Base-by-base conservation (phyloP, 2,113 vertebrate species). In the Cololabis saira region DNA sequence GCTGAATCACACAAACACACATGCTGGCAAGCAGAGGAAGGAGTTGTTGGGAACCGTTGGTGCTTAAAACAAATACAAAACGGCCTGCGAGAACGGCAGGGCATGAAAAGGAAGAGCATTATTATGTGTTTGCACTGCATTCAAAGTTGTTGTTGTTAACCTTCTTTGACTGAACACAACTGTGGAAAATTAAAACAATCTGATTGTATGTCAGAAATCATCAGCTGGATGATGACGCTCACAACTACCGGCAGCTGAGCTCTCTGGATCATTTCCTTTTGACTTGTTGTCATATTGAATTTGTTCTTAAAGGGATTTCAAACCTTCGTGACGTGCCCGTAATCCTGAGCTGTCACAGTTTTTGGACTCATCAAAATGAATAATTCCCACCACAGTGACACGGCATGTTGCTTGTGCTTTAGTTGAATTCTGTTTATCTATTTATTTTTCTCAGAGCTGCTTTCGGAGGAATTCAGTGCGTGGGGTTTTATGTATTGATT, bases 1-100 rank as follows among this genome's bases (percentile, higher is more conserved):
- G 57, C 10, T 63, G 78, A 80, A 66, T 78, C 70, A 82, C 44
- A 17, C 30, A 10, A 49, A 76, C 61, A n/a, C 56, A 50, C 43
- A 61, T 51, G 63, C 49, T 48, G 19, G 10, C 12, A 50, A 64
- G 45, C 44, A 49, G 64, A 68, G 37, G 45, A 68, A 42, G 76
- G 19, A 71, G 44, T 78, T 21, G 49, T 58, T 7, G 41, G 72
- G 27, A 59, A 22, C 7, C 17, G 51, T 50, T 71, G 50, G 55
- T 21, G 49, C 40, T 58, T 80, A 43, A 44, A 68, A 63, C 33
- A 37, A 37, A 63, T 4, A 47, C 72, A 27, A 59, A 73, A 59
- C 22, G 11, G 10, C 24, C 18, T 16, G 16, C 41, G 24, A 64
- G 19, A 51, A 40, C 53, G 33, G 33, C 33, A 37, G 33, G 33